These are phyloP conservation scores for Limenitis camilla DNA, from an alignment of 2,888 invertebrate species.

Conservation along the genomic window DNA sequence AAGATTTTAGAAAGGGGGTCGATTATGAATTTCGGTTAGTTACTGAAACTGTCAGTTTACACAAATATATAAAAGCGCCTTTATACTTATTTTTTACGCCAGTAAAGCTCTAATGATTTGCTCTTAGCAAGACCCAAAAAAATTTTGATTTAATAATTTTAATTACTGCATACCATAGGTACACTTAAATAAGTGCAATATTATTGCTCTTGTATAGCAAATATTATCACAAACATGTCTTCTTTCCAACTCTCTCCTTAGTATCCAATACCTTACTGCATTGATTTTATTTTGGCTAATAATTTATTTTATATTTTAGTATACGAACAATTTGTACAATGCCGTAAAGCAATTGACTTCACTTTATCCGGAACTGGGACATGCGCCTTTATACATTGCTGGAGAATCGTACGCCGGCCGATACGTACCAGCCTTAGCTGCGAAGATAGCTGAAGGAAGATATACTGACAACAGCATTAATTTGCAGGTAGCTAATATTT, in stretches of 20 bases:
- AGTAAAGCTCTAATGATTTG: too few relatives aligned
- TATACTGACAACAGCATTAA: slow-evolving; percentile 39
- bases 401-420: slow-evolving; percentile 78
- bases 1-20: too few relatives aligned
- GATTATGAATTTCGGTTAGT: too few relatives aligned
- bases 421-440: slow-evolving; percentile 69
- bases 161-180: too few relatives aligned
- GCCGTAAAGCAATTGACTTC: slow-evolving; percentile 63
- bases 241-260: not conserved
- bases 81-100: too few relatives aligned
- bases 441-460: slow-evolving; percentile 38
- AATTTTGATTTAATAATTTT: too few relatives aligned
- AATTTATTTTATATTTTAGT: slow-evolving; percentile 18
- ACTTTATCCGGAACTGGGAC: slow-evolving; percentile 71
- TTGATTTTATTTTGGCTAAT: not conserved
- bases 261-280: not conserved
- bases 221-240: not conserved
- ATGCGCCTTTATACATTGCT: slow-evolving; percentile 74
- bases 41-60: too few relatives aligned
- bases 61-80: too few relatives aligned
- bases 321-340: slow-evolving; percentile 58
- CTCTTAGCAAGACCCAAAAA: too few relatives aligned
- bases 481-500: slow-evolving; percentile 55
- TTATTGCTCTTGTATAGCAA: too few relatives aligned
- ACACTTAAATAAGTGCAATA: too few relatives aligned